Conservation (phyloP, 2,797 vertebrate species). For the Melanitta fusca region DNA sequence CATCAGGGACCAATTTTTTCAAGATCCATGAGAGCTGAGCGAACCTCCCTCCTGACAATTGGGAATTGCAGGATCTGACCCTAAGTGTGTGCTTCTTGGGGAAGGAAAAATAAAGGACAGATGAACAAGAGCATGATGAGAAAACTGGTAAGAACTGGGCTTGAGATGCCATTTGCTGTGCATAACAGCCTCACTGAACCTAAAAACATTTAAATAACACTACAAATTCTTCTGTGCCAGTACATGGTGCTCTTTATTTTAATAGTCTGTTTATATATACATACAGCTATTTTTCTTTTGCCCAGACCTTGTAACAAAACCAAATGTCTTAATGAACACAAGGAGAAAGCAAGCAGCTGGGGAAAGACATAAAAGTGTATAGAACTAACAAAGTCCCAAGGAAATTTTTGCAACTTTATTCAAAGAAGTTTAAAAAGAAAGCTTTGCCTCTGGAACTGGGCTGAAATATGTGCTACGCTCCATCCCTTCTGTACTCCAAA, state of each 20-base stretch:
- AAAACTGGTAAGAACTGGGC: not conserved
- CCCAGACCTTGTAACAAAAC: constrained; percentile 40
- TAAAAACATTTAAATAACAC: constrained; percentile 29
- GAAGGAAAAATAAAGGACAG: not conserved
- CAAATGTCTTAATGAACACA: constrained; percentile 50
- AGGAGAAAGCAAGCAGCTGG: constrained; percentile 51
- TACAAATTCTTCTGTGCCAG: not conserved
- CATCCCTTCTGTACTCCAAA: not conserved
- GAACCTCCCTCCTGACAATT: not conserved
- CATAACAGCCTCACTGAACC: not conserved
- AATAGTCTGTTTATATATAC: constrained; percentile 59
- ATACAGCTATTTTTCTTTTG: constrained; percentile 55
- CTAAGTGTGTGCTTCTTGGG: not conserved
- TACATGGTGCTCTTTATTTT: constrained; percentile 56
- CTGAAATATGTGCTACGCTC: not conserved
- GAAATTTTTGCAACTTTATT: not conserved
- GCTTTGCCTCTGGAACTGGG: not conserved
- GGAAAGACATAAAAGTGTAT: constrained; percentile 22
- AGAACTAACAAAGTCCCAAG: not conserved
- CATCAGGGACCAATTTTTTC: not conserved
- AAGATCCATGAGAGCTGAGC: not conserved
- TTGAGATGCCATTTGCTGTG: not conserved
- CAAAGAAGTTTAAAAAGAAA: constrained; percentile 15
- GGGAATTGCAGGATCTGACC: not conserved
- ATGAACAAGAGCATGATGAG: not conserved